These are phyloP conservation scores for Osmerus eperlanus DNA, from an alignment of 2,113 vertebrate genomes.

Conservation along the genomic window DNA sequence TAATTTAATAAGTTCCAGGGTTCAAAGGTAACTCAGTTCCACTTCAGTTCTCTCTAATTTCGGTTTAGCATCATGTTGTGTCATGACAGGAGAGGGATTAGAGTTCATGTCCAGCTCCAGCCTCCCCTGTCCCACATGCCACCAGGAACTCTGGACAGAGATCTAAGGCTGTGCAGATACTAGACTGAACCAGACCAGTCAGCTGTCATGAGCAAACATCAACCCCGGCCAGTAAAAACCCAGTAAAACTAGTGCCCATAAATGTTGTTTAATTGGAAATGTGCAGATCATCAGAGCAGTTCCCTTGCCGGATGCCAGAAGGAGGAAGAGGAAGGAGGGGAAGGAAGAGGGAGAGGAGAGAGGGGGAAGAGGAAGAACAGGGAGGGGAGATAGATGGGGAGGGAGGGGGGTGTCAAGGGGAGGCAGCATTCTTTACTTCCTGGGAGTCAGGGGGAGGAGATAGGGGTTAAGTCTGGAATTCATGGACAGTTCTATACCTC, in stretches of 20 bases:
- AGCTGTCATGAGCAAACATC: conserved; percentile 60
- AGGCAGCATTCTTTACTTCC: conserved; percentile 28
- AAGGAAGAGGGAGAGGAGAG: conserved; percentile 3
- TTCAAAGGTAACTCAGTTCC: background rate
- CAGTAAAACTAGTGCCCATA: conserved; percentile 50
- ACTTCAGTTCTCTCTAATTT: background rate
- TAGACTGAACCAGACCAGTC: conserved; percentile 39
- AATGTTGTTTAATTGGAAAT: conserved; percentile 71
- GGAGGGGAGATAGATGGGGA: background rate
- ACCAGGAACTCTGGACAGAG: conserved; percentile 42
- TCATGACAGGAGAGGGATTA: conserved; percentile 20
- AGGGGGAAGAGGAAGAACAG: conserved; percentile 6
- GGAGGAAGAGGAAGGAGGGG: background rate
- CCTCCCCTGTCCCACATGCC: conserved; percentile 17
- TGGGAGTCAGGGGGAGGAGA: conserved; percentile 9
- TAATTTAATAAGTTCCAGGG: background rate
- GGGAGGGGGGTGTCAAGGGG: conserved; percentile 25
- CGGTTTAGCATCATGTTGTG: conserved; percentile 18
- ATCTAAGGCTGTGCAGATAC: conserved; percentile 13
- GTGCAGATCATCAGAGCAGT: conserved; percentile 49
- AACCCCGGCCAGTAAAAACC: conserved; percentile 52
- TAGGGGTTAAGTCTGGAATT: background rate
- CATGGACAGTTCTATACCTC: background rate
- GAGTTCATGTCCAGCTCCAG: conserved; percentile 9
- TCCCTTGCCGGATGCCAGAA: conserved; percentile 24